Percentiles rank a stretch among this genome's conserved stretches.
Conservation (phyloP, 1,140 invertebrate species). For the Leptopilina boulardi region DNA sequence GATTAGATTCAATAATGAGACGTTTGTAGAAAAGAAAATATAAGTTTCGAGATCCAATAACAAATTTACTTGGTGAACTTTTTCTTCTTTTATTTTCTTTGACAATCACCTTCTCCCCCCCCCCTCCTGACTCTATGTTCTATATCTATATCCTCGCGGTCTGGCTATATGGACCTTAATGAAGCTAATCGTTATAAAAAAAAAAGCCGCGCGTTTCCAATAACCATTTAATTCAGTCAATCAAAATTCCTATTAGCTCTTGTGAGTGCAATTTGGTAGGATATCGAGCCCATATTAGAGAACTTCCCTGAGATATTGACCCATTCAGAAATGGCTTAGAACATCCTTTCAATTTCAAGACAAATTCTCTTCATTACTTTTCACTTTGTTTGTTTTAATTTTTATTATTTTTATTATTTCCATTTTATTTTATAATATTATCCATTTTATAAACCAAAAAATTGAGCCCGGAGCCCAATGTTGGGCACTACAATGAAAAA, state of each 20-base stretch:
- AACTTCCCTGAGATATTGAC: slow-evolving; percentile 70
- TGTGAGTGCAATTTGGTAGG: slow-evolving; percentile 70
- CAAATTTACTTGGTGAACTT: slow-evolving; percentile 57
- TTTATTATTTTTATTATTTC: too few species aligned
- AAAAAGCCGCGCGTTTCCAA: slow-evolving; percentile 68
- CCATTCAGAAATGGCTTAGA: slow-evolving; percentile 53
- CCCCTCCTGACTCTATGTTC: slow-evolving; percentile 3
- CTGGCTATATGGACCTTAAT: slow-evolving; percentile 59
- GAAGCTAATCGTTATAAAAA: slow-evolving; percentile 71
- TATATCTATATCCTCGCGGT: slow-evolving; percentile 35
- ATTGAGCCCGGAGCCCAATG: too few species aligned
- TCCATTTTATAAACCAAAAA: too few species aligned
- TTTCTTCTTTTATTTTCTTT: slow-evolving; percentile 34
- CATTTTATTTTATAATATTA: too few species aligned
- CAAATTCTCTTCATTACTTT: too few species aligned
- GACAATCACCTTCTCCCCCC: too few species aligned
- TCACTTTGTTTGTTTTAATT: too few species aligned
- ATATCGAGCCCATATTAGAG: slow-evolving; percentile 70
- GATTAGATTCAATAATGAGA: slow-evolving; percentile 26
- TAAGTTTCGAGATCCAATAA: slow-evolving; percentile 54
- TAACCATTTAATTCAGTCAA: slow-evolving; percentile 76
- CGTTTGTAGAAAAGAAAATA: slow-evolving; percentile 44
- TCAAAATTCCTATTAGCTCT: slow-evolving; percentile 75
- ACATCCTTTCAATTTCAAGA: slow-evolving; percentile 53
- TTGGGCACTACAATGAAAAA: too few species aligned